phyloP scores from a whole-genome alignment of 2,888 invertebrate genomes.

The Polydrusus pterygomalis region DNA sequence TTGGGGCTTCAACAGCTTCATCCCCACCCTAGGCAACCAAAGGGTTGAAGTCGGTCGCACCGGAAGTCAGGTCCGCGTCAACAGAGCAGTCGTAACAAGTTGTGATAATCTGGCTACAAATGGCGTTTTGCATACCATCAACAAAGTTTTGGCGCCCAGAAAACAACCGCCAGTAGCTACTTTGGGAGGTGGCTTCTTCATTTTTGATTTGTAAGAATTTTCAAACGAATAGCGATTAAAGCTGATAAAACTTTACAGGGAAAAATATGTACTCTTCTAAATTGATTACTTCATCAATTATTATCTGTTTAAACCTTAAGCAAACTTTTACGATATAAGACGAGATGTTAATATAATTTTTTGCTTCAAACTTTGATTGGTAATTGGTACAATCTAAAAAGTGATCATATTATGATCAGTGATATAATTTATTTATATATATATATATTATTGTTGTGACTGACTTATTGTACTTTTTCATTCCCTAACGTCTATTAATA shows the following conservation, averaged over 20 bases:
- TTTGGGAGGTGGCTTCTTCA: slow-evolving; percentile 65
- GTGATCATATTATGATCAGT: slow-evolving; percentile 39
- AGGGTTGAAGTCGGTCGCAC: slow-evolving; percentile 67
- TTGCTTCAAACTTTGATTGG: slow-evolving; percentile 25
- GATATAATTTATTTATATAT: slow-evolving; percentile 35
- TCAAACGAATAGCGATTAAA: not conserved
- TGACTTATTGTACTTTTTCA: slow-evolving; percentile 38
- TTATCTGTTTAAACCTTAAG: no score
- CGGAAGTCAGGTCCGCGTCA: slow-evolving; percentile 67
- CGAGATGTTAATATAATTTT: not conserved
- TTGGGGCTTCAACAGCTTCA: slow-evolving; percentile 69
- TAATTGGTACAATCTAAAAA: slow-evolving; percentile 14
- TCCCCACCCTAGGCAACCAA: slow-evolving; percentile 67
- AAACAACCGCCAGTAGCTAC: slow-evolving; percentile 63
- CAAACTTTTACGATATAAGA: no score
- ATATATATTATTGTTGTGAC: slow-evolving; percentile 8
- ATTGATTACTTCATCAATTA: no score
- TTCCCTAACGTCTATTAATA: slow-evolving; percentile 20
- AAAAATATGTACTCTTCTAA: not conserved
- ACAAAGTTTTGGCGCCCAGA: slow-evolving; percentile 73
- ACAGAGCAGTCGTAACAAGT: slow-evolving; percentile 67
- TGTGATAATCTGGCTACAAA: slow-evolving; percentile 76
- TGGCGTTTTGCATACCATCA: slow-evolving; percentile 76
- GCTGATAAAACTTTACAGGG: slow-evolving; percentile 8
- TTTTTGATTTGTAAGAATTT: slow-evolving; percentile 67